phyloP scores from a whole-genome alignment of 1,140 invertebrate genomes.

The Alviniconcha marisindica region DNA sequence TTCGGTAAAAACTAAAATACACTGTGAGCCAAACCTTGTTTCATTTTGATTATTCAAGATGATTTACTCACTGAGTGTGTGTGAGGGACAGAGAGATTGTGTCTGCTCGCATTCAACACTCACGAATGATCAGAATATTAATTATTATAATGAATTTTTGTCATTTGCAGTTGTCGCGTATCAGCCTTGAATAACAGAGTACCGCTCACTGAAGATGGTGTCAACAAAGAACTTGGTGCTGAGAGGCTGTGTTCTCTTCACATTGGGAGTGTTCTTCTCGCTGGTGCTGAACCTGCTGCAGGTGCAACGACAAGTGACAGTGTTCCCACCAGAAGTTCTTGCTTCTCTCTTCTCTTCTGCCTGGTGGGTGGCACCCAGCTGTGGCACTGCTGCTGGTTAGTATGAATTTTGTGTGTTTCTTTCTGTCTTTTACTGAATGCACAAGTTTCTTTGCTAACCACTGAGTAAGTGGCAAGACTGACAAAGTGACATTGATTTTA shows the following conservation, averaged over 20 bases:
- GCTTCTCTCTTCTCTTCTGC: constrained; percentile 66
- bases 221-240: constrained; percentile 43
- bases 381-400: constrained; percentile 74
- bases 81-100: too few species aligned
- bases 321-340: constrained; percentile 64
- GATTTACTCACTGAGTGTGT: too few species aligned
- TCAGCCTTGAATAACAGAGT: neutral
- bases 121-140: too few species aligned
- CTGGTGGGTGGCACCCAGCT: constrained; percentile 75
- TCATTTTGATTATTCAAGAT: too few species aligned
- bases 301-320: constrained; percentile 66
- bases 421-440: too few species aligned
- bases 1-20: too few species aligned
- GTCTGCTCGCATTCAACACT: too few species aligned
- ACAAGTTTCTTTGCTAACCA: too few species aligned
- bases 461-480: neutral
- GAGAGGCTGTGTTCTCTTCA: constrained; percentile 69
- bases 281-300: constrained; percentile 74
- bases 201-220: constrained; percentile 43
- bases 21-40: too few species aligned
- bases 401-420: too few species aligned
- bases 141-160: too few species aligned
- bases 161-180: too few species aligned
- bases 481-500: neutral
- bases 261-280: constrained; percentile 73